Evolutionary conservation across 1,140 invertebrate species (phyloP), one percentile per base, ranked within the genome.

Genomic region (Araneus ventricosus): DNA sequence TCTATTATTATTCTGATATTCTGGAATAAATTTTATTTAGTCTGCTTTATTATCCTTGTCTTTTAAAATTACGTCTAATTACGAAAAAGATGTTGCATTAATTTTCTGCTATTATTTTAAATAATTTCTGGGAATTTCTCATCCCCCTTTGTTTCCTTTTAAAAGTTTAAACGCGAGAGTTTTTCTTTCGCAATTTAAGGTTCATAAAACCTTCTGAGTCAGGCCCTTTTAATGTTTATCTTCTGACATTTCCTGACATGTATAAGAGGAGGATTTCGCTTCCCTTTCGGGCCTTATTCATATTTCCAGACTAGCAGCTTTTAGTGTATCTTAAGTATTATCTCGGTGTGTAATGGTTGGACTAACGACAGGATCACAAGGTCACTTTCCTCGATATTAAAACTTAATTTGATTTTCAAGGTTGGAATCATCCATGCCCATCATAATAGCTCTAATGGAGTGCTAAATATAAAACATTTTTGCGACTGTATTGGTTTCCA

Each of bases 391-490:
- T 10, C 14, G 20, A 20, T 37, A 37, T 34, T 75, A 75, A 75
- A 75, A 75, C 17, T 34, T 34, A 34, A 75, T 34, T 75, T 22
- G 70, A 75, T 75, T 75, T 82, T 41, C 80, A 82, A 82, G 80
- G 80, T 22, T 82, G 80, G n/a, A 82, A 10, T 45, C 80, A 82
- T 82, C 22, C 80, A 45, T 52, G 37, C 24, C 14, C 80, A 30
- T 82, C 80, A 52, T 41, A 45, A 45, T 45, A 30, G 41, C 24
- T 24, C 2, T 82, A 52, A 82, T 82, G 80, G 80, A 52, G 80
- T 3, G 20, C n/a, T 82, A 82, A 82, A 82, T 82, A 45, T 82
- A 82, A 82, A 20, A 75, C 70, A 34, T 82, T 45, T 82, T 52
- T 45, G 41, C 27, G 39, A 45, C n/a, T 17, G 39, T 45, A 82